Percentiles rank a stretch among this genome's conserved stretches.
These are phyloP conservation scores for Pangasius djambal DNA, from an alignment of 2,797 vertebrate genomes.

Conservation along the genomic window DNA sequence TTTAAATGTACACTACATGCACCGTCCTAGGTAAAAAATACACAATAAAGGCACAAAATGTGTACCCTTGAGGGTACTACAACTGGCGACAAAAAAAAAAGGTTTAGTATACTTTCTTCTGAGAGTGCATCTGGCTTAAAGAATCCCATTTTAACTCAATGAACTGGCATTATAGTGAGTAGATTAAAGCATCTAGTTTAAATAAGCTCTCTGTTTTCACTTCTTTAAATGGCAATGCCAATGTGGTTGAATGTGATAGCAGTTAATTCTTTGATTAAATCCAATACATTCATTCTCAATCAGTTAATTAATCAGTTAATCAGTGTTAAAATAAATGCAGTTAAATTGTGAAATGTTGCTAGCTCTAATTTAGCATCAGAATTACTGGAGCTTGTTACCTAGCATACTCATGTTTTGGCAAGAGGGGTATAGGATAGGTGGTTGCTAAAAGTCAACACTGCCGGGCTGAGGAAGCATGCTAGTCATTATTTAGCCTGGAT, in stretches of 20 bases:
- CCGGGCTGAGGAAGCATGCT: neutral
- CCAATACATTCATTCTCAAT: neutral
- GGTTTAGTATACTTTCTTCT: neutral
- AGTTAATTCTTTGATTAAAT: neutral
- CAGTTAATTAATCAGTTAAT: neutral
- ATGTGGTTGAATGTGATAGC: neutral
- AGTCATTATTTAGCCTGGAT: neutral
- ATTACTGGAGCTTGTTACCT: neutral
- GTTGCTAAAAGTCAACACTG: neutral
- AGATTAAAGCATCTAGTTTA: neutral
- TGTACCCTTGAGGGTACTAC: neutral
- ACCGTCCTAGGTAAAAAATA: neutral
- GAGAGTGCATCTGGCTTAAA: neutral
- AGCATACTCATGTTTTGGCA: neutral
- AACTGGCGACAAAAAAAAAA: neutral
- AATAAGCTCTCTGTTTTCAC: neutral
- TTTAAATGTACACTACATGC: neutral
- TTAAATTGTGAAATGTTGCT: neutral
- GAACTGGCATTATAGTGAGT: neutral
- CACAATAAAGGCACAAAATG: neutral
- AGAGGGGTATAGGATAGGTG: neutral
- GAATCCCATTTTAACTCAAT: neutral
- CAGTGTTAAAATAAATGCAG: neutral
- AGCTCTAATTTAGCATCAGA: neutral
- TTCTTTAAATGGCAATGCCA: neutral